phyloP scores from a whole-genome alignment of 2,888 invertebrate genomes.

The Mayetiola destructor region DNA sequence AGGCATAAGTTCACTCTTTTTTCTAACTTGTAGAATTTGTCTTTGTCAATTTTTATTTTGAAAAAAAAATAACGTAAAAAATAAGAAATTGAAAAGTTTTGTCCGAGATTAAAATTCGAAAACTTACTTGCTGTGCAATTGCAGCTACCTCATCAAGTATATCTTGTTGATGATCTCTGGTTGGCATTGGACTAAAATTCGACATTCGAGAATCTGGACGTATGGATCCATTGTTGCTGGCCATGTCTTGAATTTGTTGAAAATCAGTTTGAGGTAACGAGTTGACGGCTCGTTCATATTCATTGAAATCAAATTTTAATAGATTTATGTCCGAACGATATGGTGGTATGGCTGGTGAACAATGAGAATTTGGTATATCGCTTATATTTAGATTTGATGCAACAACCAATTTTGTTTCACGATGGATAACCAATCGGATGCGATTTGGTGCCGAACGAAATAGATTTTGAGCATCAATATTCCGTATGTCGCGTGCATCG shows the following conservation, averaged over 20 bases:
- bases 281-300: constrained; percentile 30
- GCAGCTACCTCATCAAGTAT: constrained; percentile 32
- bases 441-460: constrained; percentile 68
- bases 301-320: constrained; percentile 10
- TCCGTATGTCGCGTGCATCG: constrained; percentile 73
- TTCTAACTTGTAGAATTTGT: too few relatives aligned
- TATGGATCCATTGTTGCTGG: constrained; percentile 28
- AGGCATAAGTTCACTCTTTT: too few relatives aligned
- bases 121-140: constrained; percentile 34
- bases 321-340: constrained; percentile 21
- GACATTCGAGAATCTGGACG: constrained; percentile 23
- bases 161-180: constrained; percentile 35
- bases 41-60: too few relatives aligned
- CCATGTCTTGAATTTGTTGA: constrained; percentile 34
- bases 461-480: constrained; percentile 80
- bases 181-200: constrained; percentile 32
- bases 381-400: constrained; percentile 35
- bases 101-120: too few relatives aligned
- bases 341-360: constrained; percentile 34
- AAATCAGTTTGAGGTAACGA: constrained; percentile 41
- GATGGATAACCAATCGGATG: constrained; percentile 68
- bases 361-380: constrained; percentile 34
- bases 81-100: too few relatives aligned
- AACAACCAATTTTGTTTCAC: constrained; percentile 34
- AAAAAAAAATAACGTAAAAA: too few relatives aligned